Evolutionary conservation across 2,797 vertebrate species (phyloP), one percentile per base, ranked within the genome.

Genomic region (Mus spretus): DNA sequence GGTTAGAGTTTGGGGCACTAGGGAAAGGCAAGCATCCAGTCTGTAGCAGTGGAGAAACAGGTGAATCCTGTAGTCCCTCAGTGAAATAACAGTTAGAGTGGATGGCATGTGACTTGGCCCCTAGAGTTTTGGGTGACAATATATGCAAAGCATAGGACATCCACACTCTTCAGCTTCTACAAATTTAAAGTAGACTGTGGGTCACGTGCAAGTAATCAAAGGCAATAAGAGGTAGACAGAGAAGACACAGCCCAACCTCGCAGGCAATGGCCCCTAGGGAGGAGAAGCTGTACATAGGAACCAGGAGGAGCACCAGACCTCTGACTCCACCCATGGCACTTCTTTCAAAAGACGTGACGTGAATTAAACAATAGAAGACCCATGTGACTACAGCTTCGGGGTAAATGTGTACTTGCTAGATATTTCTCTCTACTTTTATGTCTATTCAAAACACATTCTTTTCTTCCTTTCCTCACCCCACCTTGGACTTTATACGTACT

Each of bases 141-240:
- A 50, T 79, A 57, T 72, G 57, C 53, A 80, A 77, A 89, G 67
- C 61, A n/a, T 55, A 90, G 78, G 55, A 78, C 77, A 82, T n/a
- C 7, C 14, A 78, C 59, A 91, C 40, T 47, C 82, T 92, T 91
- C 91, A 75, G 28, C 78, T 57, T 88, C 40, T 20, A 70, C 79
- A 95, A 78, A 94, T 70, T 87, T 90, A 44, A 93, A 94, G 55
- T 55, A 89, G 70, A 82, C 34, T 78, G 7, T 57, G 72, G 93
- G 53, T 37, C 59, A n/a, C n/a, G 26, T 83, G 81, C 44, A 40
- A 84, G 15, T 86, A 89, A 89, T 70, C 82, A 93, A 85, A 79
- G 34, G 82, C 19, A 37, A 20, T 59, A 86, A 89, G 91, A 26
- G 59, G 22, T 79, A 63, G 77, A 83, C 19, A 15, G 12, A 63